Conservation (phyloP, 2,113 vertebrate genomes). For the Rhea pennata region DNA sequence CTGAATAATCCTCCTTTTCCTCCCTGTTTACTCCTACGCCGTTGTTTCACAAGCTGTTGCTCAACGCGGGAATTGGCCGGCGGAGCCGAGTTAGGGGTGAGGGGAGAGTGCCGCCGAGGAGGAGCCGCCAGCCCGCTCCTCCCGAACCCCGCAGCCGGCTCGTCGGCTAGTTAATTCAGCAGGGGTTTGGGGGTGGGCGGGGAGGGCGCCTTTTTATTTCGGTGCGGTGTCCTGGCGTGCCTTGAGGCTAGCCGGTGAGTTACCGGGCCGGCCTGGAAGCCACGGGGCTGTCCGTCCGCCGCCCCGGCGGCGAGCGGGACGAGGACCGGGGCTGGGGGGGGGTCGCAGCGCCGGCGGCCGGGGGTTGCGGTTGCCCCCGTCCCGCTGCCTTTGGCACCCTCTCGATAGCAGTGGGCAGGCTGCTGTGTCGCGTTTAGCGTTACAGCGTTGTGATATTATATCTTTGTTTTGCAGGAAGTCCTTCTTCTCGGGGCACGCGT, state of each 20-base stretch:
- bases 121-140: neutral
- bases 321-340: neutral
- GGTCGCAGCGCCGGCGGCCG: neutral
- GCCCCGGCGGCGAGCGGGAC: neutral
- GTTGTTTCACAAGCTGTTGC: neutral
- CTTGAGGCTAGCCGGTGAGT: conserved; percentile 44
- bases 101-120: neutral
- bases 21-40: conserved; percentile 8
- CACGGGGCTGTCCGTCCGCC: neutral
- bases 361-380: neutral
- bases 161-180: neutral
- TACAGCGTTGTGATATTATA: neutral
- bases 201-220: neutral
- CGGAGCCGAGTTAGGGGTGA: conserved; percentile 5
- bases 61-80: conserved; percentile 16
- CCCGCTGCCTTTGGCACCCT: neutral
- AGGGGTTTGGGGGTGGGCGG: too few relatives aligned
- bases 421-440: accelerated
- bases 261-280: conserved; percentile 44
- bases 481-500: conserved; percentile 98
- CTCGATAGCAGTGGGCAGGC: neutral
- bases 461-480: conserved; percentile 90
- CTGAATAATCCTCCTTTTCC: conserved; percentile 16
- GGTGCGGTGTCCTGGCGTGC: neutral
- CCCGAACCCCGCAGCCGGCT: neutral